Base-by-base conservation (phyloP, 2,113 vertebrate species). In the Apodemus sylvaticus region DNA sequence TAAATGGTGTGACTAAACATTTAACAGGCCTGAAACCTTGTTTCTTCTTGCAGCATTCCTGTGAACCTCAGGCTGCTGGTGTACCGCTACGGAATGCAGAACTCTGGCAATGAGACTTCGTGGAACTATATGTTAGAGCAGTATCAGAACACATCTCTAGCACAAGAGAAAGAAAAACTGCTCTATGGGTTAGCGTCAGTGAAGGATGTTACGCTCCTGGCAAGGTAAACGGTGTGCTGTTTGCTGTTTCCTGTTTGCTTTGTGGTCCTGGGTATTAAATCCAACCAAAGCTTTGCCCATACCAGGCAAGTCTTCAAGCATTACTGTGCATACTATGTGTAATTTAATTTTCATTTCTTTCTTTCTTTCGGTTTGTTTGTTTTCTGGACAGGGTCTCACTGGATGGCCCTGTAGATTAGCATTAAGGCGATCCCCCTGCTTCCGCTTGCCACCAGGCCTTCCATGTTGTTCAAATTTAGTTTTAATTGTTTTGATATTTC, bases 81-180 rank as follows among this genome's bases (percentile, higher is more conserved):
- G 0, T 99, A 99, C 93, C 99, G 98, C 12, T 99, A 99, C 11
- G 99, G 99, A 20, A 99, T 99, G 99, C 99, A 99, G 98, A 98
- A 97, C n/a, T 98, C 99, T 0, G 98, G 98, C n/a, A 96, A 98
- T 3, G 98, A 98, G 48, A 0, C 17, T 8, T 98, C 98, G 0
- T 99, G 99, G 99, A 97, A 99, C 76, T 89, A 97, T 1, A 99
- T 99, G 98, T 99, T 99, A 16, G 0, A 98, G 60, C 98, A 98
- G 94, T 99, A 99, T 97, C 98, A 98, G 96, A 82, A 95, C 1
- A 97, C 98, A 1, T 48, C 99, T 34, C 97, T 99, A 97, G 99
- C 99, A 5, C 99, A 99, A 97, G 99, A 99, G 97, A 99, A 99
- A 97, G 99, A 99, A 98, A 99, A 99, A 96, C 98, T 99, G 71